Evolutionary conservation across 2,888 invertebrate genomes (phyloP).

Genomic region (Ariolimax columbianus): DNA sequence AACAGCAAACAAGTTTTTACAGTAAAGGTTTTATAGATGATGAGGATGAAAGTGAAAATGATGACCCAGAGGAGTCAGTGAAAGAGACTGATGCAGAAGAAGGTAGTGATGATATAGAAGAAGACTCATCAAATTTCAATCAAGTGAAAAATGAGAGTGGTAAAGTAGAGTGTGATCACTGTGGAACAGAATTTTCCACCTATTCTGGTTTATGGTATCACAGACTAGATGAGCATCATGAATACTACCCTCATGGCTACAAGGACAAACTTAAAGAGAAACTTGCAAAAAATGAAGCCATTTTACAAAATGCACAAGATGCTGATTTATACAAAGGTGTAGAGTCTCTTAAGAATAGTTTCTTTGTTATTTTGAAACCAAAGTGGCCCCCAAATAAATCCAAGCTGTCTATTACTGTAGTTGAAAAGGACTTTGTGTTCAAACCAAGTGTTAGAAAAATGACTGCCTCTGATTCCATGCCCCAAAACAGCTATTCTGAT

Average conservation of each 20-base stretch:
- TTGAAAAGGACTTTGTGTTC: constrained; percentile 46
- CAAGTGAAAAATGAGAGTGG: constrained; percentile 10
- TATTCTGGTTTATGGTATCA: constrained; percentile 51
- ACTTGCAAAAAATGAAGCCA: constrained; percentile 33
- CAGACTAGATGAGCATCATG: constrained; percentile 44
- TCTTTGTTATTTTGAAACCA: constrained; percentile 44
- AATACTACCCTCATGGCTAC: constrained; percentile 42
- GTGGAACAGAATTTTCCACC: constrained; percentile 40
- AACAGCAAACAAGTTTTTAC: not conserved
- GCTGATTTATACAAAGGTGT: not conserved
- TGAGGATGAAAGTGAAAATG: constrained; percentile 24
- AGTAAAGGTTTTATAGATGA: not conserved
- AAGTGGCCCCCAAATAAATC: constrained; percentile 41
- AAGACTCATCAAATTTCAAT: constrained; percentile 7
- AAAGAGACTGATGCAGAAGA: constrained; percentile 24
- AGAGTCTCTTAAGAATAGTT: constrained; percentile 39
- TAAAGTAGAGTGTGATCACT: constrained; percentile 44
- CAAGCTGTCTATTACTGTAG: constrained; percentile 29
- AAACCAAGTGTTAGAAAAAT: constrained; percentile 8
- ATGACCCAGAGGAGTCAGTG: constrained; percentile 18
- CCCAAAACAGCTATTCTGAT: constrained; percentile 23
- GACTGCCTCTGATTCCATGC: not conserved
- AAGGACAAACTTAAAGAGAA: constrained; percentile 38
- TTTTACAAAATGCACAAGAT: constrained; percentile 34
- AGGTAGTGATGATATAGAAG: constrained; percentile 23